Percentiles rank a stretch among this genome's conserved stretches.
Conservation (phyloP, 2,888 invertebrate genomes). For the Folsomia manolachei region DNA sequence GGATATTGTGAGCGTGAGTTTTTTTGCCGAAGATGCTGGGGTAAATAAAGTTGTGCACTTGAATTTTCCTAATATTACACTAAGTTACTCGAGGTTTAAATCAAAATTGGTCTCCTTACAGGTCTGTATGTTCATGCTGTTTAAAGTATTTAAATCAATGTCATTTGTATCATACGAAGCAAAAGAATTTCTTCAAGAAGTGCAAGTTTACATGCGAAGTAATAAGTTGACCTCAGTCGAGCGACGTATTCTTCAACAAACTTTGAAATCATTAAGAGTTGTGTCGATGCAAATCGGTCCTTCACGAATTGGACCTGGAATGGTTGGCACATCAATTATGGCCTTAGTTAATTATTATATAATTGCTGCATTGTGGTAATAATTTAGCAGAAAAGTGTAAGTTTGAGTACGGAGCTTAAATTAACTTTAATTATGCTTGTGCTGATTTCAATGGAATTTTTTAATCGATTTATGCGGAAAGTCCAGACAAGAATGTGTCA, state of each 20-base stretch:
- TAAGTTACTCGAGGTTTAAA: background rate
- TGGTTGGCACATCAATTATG: slow-evolving; percentile 29
- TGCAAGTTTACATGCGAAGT: slow-evolving; percentile 17
- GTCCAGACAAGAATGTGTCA: background rate
- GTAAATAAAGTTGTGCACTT: slow-evolving; percentile 16
- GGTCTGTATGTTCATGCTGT: slow-evolving; percentile 39
- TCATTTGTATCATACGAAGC: slow-evolving; percentile 30
- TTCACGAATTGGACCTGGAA: slow-evolving; percentile 20
- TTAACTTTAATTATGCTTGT: no score
- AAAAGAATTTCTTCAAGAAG: slow-evolving; percentile 10
- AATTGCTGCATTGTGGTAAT: slow-evolving; percentile 27
- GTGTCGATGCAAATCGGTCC: slow-evolving; percentile 33
- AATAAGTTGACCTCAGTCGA: background rate
- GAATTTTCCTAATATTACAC: no score
- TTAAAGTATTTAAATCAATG: slow-evolving; percentile 38
- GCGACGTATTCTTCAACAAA: background rate
- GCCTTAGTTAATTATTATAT: slow-evolving; percentile 31
- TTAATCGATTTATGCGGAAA: background rate
- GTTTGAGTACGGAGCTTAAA: no score
- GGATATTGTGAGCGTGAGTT: slow-evolving; percentile 28
- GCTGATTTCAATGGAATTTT: background rate
- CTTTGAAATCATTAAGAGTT: slow-evolving; percentile 20
- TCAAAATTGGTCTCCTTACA: slow-evolving; percentile 3
- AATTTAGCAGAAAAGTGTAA: no score
- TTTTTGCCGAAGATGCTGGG: slow-evolving; percentile 34